Evolutionary conservation across 2,888 invertebrate species (phyloP).

Genomic region (Lissonota sp.): DNA sequence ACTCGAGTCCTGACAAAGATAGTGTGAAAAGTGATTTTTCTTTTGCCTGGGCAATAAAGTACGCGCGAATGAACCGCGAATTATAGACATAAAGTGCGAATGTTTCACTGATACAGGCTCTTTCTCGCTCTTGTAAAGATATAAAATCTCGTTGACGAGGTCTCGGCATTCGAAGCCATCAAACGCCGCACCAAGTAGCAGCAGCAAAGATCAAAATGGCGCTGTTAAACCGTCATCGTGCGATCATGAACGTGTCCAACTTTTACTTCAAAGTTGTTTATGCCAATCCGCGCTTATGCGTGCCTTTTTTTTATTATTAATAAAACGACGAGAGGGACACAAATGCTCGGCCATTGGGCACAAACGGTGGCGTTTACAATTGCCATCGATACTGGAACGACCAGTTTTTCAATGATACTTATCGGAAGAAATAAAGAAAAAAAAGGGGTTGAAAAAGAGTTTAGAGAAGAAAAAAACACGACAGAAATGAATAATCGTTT

Average conservation of each 20-base stretch:
- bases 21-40: neutral
- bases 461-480: neutral
- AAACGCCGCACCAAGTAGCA: neutral
- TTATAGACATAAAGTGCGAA: neutral
- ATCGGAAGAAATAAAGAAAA: neutral
- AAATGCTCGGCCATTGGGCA: neutral
- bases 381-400: neutral
- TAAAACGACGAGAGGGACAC: neutral
- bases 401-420: slow-evolving; percentile 27
- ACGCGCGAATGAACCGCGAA: neutral
- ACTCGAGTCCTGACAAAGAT: too few species aligned
- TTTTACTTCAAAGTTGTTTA: neutral
- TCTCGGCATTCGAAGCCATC: neutral
- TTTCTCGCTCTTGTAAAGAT: neutral
- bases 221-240: neutral
- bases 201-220: neutral
- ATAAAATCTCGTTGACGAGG: slow-evolving; percentile 11
- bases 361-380: neutral
- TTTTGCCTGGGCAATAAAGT: neutral
- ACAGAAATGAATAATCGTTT: slow-evolving; percentile 40
- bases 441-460: neutral
- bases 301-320: slow-evolving; percentile 3
- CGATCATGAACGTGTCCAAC: slow-evolving; percentile 10
- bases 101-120: neutral
- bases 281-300: neutral